Conservation (phyloP, 2,113 vertebrate species). For the Sorex fumeus region DNA sequence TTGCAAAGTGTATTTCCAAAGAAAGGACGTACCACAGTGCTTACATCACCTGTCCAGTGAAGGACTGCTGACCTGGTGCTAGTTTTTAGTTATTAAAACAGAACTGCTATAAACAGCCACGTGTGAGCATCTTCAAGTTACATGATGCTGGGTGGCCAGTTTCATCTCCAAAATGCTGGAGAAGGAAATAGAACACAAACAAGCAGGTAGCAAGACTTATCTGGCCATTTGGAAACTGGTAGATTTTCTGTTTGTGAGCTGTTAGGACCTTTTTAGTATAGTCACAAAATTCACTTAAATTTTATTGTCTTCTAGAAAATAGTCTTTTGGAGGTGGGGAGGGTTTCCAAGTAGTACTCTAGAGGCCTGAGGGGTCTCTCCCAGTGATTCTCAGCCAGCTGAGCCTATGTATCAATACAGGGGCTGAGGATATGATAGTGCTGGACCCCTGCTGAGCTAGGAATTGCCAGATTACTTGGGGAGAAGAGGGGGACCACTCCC, state of each 20-base stretch:
- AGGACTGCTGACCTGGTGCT: not conserved
- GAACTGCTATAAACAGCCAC: not conserved
- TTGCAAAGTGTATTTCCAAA: not conserved
- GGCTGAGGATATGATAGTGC: too few species aligned
- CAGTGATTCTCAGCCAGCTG: too few species aligned
- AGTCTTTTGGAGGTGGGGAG: too few species aligned
- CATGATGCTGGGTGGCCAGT: not conserved
- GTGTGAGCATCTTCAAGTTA: not conserved
- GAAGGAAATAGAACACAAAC: not conserved
- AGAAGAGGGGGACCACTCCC: too few species aligned
- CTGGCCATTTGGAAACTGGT: slow-evolving; percentile 35
- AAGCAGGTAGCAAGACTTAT: not conserved
- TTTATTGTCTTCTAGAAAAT: not conserved
- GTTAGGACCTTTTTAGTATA: not conserved
- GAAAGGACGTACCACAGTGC: too few species aligned
- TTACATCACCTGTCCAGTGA: not conserved
- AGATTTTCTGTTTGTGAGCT: not conserved
- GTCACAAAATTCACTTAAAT: slow-evolving; percentile 30
- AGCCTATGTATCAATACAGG: too few species aligned
- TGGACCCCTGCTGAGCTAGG: too few species aligned
- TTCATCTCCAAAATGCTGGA: not conserved
- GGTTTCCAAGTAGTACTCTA: too few species aligned
- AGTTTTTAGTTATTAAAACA: not conserved
- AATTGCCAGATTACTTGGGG: too few species aligned
- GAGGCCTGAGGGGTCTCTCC: too few species aligned